These are phyloP conservation scores for Dicycla oo DNA, from an alignment of 2,888 invertebrate genomes.

Conservation along the genomic window DNA sequence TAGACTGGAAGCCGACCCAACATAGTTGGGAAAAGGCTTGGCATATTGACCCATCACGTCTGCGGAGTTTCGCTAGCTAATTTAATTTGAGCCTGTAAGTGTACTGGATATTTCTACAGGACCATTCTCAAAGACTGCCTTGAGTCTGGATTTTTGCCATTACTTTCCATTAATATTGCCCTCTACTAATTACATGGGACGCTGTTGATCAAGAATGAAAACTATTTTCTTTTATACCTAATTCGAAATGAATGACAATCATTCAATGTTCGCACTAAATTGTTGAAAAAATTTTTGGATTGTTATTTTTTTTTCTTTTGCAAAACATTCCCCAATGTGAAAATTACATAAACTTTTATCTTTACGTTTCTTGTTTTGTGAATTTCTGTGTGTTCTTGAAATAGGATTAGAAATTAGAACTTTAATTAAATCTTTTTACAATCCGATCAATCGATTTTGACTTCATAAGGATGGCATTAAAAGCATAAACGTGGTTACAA, in stretches of 20 bases:
- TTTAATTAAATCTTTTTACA: too few species aligned
- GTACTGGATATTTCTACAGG: background rate
- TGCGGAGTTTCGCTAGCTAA: too few species aligned
- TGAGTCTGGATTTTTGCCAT: background rate
- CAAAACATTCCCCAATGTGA: background rate
- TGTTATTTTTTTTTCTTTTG: background rate
- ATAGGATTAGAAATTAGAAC: too few species aligned
- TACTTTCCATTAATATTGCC: background rate
- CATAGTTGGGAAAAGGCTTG: too few species aligned
- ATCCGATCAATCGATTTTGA: too few species aligned
- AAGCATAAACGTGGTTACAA: too few species aligned
- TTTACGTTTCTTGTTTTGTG: background rate
- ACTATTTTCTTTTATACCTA: too few species aligned
- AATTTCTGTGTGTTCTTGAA: background rate
- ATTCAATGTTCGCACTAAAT: background rate
- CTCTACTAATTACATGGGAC: background rate
- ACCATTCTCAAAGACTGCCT: background rate
- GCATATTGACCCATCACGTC: too few species aligned
- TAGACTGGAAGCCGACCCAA: too few species aligned
- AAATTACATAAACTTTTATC: background rate
- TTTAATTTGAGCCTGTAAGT: background rate
- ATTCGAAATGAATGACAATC: background rate
- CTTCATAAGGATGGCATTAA: too few species aligned
- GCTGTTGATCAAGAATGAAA: background rate
- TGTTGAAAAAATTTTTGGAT: too few species aligned